A percentile compares a stretch with the other conserved stretches of the same genome.
Conservation (phyloP, 2,113 vertebrate species). For the Pimephales promelas region DNA sequence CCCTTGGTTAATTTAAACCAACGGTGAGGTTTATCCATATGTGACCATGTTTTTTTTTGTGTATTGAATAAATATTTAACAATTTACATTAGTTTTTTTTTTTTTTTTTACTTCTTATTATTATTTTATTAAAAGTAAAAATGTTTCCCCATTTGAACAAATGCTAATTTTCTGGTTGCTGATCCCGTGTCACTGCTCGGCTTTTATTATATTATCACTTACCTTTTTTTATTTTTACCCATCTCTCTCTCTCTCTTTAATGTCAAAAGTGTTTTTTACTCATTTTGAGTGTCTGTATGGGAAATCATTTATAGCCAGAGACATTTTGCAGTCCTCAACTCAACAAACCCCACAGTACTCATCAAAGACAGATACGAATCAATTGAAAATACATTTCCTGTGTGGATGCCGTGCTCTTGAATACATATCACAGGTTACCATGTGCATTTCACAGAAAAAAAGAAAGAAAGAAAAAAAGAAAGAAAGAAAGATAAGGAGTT, state of each 20-base stretch:
- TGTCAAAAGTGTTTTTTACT: background rate
- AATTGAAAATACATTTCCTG: slow-evolving; percentile 37
- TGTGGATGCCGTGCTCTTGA: background rate
- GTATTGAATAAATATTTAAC: no score
- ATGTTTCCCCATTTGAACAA: no score
- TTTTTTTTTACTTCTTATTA: no score
- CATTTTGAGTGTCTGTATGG: background rate
- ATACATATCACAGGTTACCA: slow-evolving; percentile 17
- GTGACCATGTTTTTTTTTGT: no score
- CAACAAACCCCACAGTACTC: slow-evolving; percentile 25
- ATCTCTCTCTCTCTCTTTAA: background rate
- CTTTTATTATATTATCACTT: background rate
- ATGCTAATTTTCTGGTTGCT: background rate
- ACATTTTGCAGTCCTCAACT: background rate
- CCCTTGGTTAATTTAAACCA: no score
- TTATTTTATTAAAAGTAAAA: no score
- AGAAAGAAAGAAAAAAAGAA: background rate
- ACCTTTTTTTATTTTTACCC: background rate
- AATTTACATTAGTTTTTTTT: no score
- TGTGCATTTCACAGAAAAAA: slow-evolving; percentile 18
- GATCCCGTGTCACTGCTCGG: background rate
- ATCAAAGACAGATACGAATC: slow-evolving; percentile 42
- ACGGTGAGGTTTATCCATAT: no score
- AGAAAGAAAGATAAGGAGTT: background rate
- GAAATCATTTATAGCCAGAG: slow-evolving; percentile 27